Percentiles rank a stretch among this genome's conserved stretches.
phyloP scores from a whole-genome alignment of 2,797 vertebrate species.

The Tauraco hartlaubi region DNA sequence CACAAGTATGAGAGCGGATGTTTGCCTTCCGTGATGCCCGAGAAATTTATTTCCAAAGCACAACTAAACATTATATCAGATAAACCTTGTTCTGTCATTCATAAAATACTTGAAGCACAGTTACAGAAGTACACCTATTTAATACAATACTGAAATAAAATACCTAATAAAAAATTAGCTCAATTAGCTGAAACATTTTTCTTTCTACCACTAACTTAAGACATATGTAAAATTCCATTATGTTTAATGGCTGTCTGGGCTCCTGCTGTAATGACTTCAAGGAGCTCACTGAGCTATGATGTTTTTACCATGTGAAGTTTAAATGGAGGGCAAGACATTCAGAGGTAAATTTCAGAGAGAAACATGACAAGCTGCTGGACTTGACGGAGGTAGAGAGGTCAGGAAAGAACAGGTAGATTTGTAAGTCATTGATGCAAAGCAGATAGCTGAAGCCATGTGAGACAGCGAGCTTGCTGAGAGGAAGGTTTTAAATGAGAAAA shows the following conservation, averaged over 20 bases:
- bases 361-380: slow-evolving; percentile 3
- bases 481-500: slow-evolving; percentile 55
- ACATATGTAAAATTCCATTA: slow-evolving; percentile 60
- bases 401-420: slow-evolving; percentile 55
- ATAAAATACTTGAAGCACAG: slow-evolving; percentile 4
- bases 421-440: slow-evolving; percentile 65
- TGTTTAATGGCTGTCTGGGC: slow-evolving; percentile 45
- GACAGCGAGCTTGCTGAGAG: background rate
- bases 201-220: slow-evolving; percentile 52
- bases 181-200: slow-evolving; percentile 64
- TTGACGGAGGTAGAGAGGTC: slow-evolving; percentile 24
- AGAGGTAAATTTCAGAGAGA: slow-evolving; percentile 48
- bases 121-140: background rate
- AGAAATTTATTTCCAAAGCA: background rate
- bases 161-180: slow-evolving; percentile 52
- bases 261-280: slow-evolving; percentile 50
- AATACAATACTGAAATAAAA: slow-evolving; percentile 49
- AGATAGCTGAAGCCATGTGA: slow-evolving; percentile 48
- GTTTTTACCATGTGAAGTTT: slow-evolving; percentile 54
- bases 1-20: background rate
- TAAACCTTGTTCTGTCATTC: background rate
- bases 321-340: slow-evolving; percentile 56
- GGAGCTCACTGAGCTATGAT: slow-evolving; percentile 54
- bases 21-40: background rate
- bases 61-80: background rate